Conservation (phyloP, 2,797 vertebrate genomes). For the Calcarius lapponicus region DNA sequence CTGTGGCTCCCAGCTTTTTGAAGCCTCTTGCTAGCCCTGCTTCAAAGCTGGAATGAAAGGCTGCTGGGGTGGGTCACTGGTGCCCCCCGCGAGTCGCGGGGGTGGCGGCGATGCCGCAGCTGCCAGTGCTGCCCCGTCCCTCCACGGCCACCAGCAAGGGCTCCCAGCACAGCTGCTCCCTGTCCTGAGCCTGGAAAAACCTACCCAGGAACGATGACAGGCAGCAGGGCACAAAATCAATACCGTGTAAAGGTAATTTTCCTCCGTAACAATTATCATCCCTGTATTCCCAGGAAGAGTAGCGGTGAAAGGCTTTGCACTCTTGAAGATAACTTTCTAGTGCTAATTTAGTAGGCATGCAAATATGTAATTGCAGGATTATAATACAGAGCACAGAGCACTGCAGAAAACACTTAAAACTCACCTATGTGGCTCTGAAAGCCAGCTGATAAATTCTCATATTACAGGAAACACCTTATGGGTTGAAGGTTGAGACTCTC, state of each 20-base stretch:
- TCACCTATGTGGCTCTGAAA: background rate
- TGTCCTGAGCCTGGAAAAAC: constrained; percentile 39
- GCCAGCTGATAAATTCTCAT: background rate
- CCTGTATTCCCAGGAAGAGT: background rate
- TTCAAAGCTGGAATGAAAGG: background rate
- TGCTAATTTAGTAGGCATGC: background rate
- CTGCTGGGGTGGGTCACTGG: background rate
- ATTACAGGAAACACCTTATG: background rate
- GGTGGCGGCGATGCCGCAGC: background rate
- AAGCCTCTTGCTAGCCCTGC: background rate
- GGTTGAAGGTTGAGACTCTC: constrained; percentile 8
- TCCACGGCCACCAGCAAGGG: background rate
- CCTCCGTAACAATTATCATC: background rate
- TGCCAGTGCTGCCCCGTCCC: constrained; percentile 19
- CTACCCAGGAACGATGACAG: constrained; percentile 38
- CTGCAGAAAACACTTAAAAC: background rate
- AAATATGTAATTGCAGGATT: background rate
- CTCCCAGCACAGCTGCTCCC: constrained; percentile 12
- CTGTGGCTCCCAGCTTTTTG: background rate
- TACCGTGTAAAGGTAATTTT: constrained; percentile 25
- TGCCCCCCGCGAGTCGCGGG: background rate
- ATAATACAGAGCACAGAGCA: background rate
- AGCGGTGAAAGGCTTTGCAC: background rate
- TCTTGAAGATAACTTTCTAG: constrained; percentile 9
- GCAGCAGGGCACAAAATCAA: constrained; percentile 15